Conservation (phyloP, 2,888 invertebrate genomes). For the Pseudococcus jackbeardsleyi region DNA sequence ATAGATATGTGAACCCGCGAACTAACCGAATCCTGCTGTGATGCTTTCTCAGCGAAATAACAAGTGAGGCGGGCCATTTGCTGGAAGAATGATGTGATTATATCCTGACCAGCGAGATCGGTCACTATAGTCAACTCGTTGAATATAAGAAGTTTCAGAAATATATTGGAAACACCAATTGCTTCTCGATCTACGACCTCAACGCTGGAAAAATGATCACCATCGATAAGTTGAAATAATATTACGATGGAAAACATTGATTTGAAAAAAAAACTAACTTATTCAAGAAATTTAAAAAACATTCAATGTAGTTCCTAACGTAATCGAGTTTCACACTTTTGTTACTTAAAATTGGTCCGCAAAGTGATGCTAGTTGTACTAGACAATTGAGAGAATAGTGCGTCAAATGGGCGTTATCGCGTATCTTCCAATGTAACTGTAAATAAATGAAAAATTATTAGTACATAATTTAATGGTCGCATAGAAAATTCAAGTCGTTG, state of each 20-base stretch:
- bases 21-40: conserved; percentile 78
- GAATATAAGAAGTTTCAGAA: conserved; percentile 68
- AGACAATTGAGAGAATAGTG: conserved; percentile 86
- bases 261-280: conserved; percentile 70
- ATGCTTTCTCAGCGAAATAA: conserved; percentile 76
- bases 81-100: conserved; percentile 74
- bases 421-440: conserved; percentile 83
- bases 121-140: conserved; percentile 46
- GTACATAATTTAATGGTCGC: not conserved
- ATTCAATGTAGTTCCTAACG: conserved; percentile 74
- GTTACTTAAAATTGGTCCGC: conserved; percentile 74
- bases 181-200: conserved; percentile 78
- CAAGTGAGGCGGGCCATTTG: conserved; percentile 77
- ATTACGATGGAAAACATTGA: no score
- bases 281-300: conserved; percentile 75
- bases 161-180: conserved; percentile 78
- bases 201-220: conserved; percentile 68
- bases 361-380: conserved; percentile 82
- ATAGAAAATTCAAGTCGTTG: not conserved
- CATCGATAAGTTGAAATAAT: no score
- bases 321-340: conserved; percentile 73
- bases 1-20: no score
- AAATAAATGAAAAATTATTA: conserved; percentile 56
- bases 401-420: conserved; percentile 80
- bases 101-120: conserved; percentile 42